Base-by-base conservation (phyloP, 2,113 vertebrate genomes). In the Eurystomus gularis region DNA sequence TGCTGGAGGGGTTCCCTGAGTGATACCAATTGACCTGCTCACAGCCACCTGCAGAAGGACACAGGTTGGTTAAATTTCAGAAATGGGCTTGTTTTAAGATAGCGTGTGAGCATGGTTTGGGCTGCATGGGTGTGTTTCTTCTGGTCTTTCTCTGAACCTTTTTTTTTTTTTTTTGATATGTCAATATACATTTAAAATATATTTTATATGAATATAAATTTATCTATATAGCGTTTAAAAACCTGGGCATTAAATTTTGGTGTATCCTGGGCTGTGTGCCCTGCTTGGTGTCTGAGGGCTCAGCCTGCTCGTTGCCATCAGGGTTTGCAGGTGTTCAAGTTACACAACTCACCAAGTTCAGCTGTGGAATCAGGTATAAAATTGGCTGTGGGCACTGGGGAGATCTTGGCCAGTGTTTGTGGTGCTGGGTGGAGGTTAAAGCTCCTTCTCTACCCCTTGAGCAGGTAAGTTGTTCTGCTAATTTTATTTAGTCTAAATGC, bases 141-240 rank as follows among this genome's bases (percentile, higher is more conserved):
- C 37, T 1, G 2, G 25, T 57, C 16, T 48, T 33, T 11, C 11
- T 75, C 29, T 3, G 17, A 39, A 1, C 46, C 1, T 0, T 6
- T 8, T 16, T 37, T 16, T 12, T 25, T 12, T 17, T 3, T 31
- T 33, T 3, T 21, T 3, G 2, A 52, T 5, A 19, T 75, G 6
- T 66, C 58, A 55, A 29, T 21, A 35, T 66, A 20, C 1, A 10
- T 20, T 37, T 37, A 42, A 3, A 11, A 29, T 37, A 10, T 26
- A 1, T 37, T 18, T 31, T 39, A n/a, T 15, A 20, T 6, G 5
- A 14, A 13, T 71, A 52, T 57, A 48, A 7, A 8, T 18, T 11
- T 70, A 55, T 28, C 60, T 13, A 13, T 13, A 26, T 28, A 31
- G 7, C 5, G 4, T 55, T 75, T 68, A 71, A 62, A 29, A 44